phyloP scores from a whole-genome alignment of 2,888 invertebrate species.

The Gerris lacustris region DNA sequence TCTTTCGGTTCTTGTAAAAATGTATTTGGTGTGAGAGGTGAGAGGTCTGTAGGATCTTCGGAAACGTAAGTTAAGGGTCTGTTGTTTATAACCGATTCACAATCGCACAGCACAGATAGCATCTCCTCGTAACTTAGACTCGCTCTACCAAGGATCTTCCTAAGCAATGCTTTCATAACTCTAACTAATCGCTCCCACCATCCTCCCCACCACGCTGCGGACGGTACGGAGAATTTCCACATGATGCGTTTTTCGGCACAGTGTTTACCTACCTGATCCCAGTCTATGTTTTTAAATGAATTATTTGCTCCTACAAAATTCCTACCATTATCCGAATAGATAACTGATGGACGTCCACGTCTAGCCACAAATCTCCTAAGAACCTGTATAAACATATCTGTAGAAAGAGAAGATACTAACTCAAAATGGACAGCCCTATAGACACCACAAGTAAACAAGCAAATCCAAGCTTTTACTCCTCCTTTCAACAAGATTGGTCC shows the following conservation, averaged over 20 bases:
- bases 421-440: conserved; percentile 36
- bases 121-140: conserved; percentile 14
- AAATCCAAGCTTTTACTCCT: conserved; percentile 32
- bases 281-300: conserved; percentile 36
- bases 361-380: conserved; percentile 34
- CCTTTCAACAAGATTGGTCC: too few relatives aligned
- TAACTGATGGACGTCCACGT: conserved; percentile 32
- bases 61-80: neutral
- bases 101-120: conserved; percentile 15
- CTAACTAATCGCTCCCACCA: conserved; percentile 16
- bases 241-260: conserved; percentile 20
- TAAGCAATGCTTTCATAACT: conserved; percentile 13
- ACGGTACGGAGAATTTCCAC: conserved; percentile 36
- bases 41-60: neutral
- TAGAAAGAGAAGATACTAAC: conserved; percentile 31
- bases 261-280: conserved; percentile 39
- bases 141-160: conserved; percentile 13
- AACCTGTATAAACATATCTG: conserved; percentile 32
- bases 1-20: neutral
- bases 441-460: conserved; percentile 36
- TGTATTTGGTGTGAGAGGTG: neutral
- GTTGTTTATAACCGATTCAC: too few relatives aligned
- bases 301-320: too few relatives aligned
- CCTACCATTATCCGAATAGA: conserved; percentile 36
- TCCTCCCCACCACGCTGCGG: conserved; percentile 36